Conservation (phyloP, 1,140 invertebrate species). For the Drosophila prosaltans region DNA sequence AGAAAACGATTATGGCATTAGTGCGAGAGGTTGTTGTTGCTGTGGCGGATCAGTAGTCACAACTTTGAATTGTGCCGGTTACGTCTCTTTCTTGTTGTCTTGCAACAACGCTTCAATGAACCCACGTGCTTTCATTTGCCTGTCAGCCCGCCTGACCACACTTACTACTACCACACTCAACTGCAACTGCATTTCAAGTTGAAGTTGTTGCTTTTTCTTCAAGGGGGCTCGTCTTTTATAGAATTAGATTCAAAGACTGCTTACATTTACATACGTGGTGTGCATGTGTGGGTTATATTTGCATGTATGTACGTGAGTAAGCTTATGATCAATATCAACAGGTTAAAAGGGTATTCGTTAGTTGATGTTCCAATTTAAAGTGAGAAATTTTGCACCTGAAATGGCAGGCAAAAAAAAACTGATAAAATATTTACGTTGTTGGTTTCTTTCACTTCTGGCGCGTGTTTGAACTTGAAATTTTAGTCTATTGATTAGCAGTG, state of each 20-base stretch:
- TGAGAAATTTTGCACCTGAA: constrained; percentile 7
- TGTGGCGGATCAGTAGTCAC: constrained; percentile 1
- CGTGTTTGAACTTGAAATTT: constrained; percentile 69
- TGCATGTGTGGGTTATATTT: too few species aligned
- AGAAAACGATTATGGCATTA: neutral
- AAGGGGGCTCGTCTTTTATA: neutral
- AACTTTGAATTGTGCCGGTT: neutral
- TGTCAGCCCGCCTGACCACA: neutral
- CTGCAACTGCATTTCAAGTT: constrained; percentile 3
- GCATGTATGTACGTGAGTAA: too few species aligned
- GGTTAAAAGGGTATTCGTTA: neutral
- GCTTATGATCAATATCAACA: too few species aligned
- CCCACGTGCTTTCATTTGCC: neutral
- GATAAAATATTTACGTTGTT: constrained; percentile 18
- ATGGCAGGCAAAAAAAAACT: neutral
- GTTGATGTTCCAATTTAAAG: neutral
- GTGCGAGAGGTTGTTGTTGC: neutral
- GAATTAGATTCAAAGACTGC: too few species aligned
- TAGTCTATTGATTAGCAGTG: constrained; percentile 49
- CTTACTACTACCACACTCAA: neutral
- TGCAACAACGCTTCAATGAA: neutral
- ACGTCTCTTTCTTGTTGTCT: neutral
- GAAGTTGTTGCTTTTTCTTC: neutral
- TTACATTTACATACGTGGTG: too few species aligned
- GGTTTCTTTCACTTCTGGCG: constrained; percentile 15